Percentiles rank a stretch among this genome's conserved stretches.
Evolutionary conservation across 1,140 invertebrate genomes (phyloP).

Genomic region (Heliconius himera): DNA sequence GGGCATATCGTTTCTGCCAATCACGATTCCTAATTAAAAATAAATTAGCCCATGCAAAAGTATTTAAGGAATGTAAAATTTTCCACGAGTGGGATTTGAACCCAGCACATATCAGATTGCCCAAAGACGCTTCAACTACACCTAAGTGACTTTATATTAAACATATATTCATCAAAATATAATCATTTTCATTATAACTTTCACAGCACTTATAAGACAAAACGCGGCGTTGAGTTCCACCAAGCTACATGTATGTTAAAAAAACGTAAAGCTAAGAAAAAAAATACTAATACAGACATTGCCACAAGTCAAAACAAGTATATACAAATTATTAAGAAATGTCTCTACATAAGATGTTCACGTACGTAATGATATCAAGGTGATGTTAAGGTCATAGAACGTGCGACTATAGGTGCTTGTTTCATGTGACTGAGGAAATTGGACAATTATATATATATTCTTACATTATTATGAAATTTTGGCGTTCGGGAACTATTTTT

Average conservation of each 20-base stretch:
- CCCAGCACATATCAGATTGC: too few species aligned
- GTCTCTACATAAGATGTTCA: conserved; percentile 1
- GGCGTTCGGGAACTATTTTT: background rate
- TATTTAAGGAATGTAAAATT: too few species aligned
- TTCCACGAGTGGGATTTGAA: too few species aligned
- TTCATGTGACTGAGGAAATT: conserved; percentile 8
- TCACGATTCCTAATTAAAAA: too few species aligned
- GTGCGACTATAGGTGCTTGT: background rate
- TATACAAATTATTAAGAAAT: conserved; percentile 19
- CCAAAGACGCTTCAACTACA: too few species aligned
- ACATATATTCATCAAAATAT: background rate
- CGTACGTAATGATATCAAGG: conserved; percentile 16
- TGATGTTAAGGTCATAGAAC: conserved; percentile 20
- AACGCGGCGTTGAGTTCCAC: background rate
- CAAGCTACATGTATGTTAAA: too few species aligned
- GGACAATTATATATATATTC: background rate
- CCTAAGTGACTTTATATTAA: too few species aligned
- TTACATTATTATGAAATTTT: background rate
- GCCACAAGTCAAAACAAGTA: background rate
- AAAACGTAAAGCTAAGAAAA: too few species aligned
- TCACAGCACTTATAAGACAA: background rate
- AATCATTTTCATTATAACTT: background rate
- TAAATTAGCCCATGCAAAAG: too few species aligned
- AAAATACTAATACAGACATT: background rate
- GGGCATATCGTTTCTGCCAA: too few species aligned